phyloP scores from a whole-genome alignment of 2,888 invertebrate species.

The Noctua janthina region DNA sequence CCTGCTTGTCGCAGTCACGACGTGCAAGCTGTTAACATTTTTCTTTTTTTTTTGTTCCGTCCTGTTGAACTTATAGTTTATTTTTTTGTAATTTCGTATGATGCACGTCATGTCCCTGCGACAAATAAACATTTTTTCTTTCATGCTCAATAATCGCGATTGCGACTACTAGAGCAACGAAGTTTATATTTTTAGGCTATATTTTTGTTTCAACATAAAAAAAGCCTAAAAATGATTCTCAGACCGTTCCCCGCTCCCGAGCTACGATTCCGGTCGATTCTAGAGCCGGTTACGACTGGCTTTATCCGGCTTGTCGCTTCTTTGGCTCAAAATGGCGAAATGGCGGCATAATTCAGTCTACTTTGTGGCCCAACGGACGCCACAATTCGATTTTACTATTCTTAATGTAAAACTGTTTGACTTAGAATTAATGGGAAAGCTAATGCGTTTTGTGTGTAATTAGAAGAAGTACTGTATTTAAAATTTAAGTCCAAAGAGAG shows the following conservation, averaged over 20 bases:
- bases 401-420: slow-evolving; percentile 56
- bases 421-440: slow-evolving; percentile 32
- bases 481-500: neutral
- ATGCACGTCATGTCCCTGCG: too few relatives aligned
- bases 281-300: slow-evolving; percentile 73
- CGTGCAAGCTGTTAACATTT: too few relatives aligned
- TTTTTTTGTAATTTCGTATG: too few relatives aligned
- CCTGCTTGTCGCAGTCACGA: too few relatives aligned
- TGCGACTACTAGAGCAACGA: too few relatives aligned
- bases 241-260: slow-evolving; percentile 46
- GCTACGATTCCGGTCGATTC: slow-evolving; percentile 62
- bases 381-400: slow-evolving; percentile 72
- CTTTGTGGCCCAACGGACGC: slow-evolving; percentile 62
- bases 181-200: too few relatives aligned
- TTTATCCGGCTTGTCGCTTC: slow-evolving; percentile 79
- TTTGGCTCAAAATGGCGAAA: slow-evolving; percentile 77
- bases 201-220: neutral
- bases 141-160: too few relatives aligned
- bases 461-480: neutral
- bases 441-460: slow-evolving; percentile 34
- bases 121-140: too few relatives aligned
- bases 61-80: too few relatives aligned
- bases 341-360: slow-evolving; percentile 76
- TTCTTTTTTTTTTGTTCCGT: too few relatives aligned
- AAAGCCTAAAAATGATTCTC: neutral